These are phyloP conservation scores for Brachionichthys hirsutus DNA, from an alignment of 2,113 vertebrate species.

Conservation along the genomic window DNA sequence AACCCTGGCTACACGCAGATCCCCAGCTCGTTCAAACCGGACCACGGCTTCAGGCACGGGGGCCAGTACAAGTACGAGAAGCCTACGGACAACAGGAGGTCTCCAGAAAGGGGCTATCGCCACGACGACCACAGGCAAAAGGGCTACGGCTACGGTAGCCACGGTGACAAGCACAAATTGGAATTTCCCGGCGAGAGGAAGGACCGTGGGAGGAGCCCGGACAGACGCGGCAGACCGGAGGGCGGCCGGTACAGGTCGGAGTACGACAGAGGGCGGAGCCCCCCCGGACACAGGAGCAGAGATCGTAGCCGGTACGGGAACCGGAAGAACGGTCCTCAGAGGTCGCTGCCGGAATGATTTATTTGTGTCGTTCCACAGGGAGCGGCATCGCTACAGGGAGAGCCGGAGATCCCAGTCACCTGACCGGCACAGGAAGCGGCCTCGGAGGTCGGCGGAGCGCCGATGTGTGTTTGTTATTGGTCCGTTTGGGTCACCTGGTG, in stretches of 20 bases:
- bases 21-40: constrained; percentile 71
- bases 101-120: constrained; percentile 84
- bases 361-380: constrained; percentile 65
- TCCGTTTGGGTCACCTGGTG: background rate
- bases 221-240: constrained; percentile 74
- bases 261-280: constrained; percentile 82
- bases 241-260: constrained; percentile 84
- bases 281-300: constrained; percentile 85
- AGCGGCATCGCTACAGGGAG: constrained; percentile 88
- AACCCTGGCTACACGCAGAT: constrained; percentile 77
- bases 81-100: constrained; percentile 77
- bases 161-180: constrained; percentile 81
- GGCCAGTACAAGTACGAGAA: constrained; percentile 85
- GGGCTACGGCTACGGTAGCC: constrained; percentile 77
- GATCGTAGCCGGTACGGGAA: constrained; percentile 85
- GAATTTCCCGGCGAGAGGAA: constrained; percentile 80
- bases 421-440: constrained; percentile 88
- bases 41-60: constrained; percentile 78
- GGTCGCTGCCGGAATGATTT: no score
- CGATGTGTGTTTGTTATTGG: background rate
- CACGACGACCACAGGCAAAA: constrained; percentile 86
- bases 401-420: constrained; percentile 84
- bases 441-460: constrained; percentile 76
- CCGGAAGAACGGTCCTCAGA: no score
- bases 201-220: constrained; percentile 87